Percentiles rank a stretch among this genome's conserved stretches.
Evolutionary conservation across 2,797 vertebrate genomes (phyloP).

Genomic region (Eleutherodactylus coqui): DNA sequence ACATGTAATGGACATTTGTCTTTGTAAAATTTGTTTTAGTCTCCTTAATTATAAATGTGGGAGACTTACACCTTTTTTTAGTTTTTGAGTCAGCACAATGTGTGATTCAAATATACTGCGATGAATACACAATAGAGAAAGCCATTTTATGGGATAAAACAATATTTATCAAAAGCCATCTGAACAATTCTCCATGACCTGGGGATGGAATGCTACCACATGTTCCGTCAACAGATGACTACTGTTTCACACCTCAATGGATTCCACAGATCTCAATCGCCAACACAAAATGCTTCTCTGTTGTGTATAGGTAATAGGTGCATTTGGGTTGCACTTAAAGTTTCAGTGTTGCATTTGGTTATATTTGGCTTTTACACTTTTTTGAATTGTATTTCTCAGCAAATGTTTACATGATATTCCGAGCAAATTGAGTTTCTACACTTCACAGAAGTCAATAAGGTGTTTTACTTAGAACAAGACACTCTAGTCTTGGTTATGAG

Average conservation of each 20-base stretch:
- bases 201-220: background rate
- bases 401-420: constrained; percentile 40
- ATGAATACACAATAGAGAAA: background rate
- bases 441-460: constrained; percentile 60
- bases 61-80: background rate
- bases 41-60: background rate
- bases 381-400: constrained; percentile 23
- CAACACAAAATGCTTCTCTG: background rate
- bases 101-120: background rate
- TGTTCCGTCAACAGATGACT: background rate
- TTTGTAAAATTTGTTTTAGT: background rate
- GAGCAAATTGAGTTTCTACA: constrained; percentile 35
- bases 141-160: background rate
- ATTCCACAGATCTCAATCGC: background rate
- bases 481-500: constrained; percentile 18
- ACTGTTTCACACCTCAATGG: too few species aligned
- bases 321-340: background rate
- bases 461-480: constrained; percentile 42
- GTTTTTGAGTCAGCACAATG: background rate
- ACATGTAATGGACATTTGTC: background rate
- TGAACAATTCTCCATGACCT: background rate
- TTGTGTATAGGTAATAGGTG: background rate
- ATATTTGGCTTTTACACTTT: background rate
- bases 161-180: background rate
- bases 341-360: constrained; percentile 3